A percentile compares a stretch with the other conserved stretches of the same genome.
Evolutionary conservation across 2,113 vertebrate genomes (phyloP).

Genomic region (Sinocyclocheilus rhinocerous): DNA sequence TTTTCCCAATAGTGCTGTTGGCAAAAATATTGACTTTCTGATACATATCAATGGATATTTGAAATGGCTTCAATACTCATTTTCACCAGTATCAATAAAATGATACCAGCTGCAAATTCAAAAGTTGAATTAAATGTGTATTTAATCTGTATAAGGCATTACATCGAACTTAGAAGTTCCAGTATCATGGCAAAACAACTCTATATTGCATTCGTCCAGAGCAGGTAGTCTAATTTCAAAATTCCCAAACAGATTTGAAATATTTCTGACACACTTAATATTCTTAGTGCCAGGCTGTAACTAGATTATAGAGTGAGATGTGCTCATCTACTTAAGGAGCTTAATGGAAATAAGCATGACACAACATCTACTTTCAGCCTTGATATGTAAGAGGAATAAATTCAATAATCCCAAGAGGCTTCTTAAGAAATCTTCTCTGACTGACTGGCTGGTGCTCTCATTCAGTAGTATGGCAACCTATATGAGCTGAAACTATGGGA

Average conservation of each 20-base stretch:
- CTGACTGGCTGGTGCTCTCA: neutral
- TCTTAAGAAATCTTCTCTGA: neutral
- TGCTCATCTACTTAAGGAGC: slow-evolving; percentile 22
- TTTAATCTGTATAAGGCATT: neutral
- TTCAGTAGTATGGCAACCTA: neutral
- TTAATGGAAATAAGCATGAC: slow-evolving; percentile 11
- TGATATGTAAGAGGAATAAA: slow-evolving; percentile 13
- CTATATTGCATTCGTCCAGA: neutral
- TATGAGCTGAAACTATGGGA: slow-evolving; percentile 19
- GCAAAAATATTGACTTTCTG: too few relatives aligned
- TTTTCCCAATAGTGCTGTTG: neutral
- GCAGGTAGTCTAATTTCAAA: neutral
- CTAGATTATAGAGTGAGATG: slow-evolving; percentile 13
- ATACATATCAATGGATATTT: too few relatives aligned
- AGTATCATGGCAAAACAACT: neutral
- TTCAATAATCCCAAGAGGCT: neutral
- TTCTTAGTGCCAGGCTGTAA: neutral
- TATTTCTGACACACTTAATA: neutral
- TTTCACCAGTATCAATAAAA: too few relatives aligned
- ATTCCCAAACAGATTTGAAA: neutral
- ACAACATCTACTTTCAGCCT: slow-evolving; percentile 26
- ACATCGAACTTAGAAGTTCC: neutral
- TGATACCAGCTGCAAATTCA: too few relatives aligned
- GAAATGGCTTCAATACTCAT: too few relatives aligned
- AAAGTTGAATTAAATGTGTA: too few relatives aligned